Percentiles rank a stretch among this genome's conserved stretches.
Conservation (phyloP, 2,797 vertebrate genomes). For the Morus bassanus region DNA sequence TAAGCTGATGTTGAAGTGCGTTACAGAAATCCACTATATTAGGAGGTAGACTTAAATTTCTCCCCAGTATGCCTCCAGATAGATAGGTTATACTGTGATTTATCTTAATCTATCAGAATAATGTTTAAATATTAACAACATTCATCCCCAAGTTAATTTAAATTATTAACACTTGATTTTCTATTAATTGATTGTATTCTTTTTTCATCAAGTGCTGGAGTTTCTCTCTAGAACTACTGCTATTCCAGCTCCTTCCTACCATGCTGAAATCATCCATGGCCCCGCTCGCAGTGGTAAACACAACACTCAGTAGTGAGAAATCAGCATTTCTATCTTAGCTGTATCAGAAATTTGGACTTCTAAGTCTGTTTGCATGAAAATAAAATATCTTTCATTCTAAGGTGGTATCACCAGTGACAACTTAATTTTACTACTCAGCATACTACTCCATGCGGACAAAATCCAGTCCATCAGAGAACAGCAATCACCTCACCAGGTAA, state of each 20-base stretch:
- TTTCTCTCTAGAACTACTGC: not conserved
- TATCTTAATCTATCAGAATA: not conserved
- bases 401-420: not conserved
- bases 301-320: not conserved
- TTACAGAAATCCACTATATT: not conserved
- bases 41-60: not conserved
- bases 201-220: conserved; percentile 29
- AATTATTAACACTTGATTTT: conserved; percentile 46
- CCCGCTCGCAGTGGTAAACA: not conserved
- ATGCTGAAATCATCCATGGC: not conserved
- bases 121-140: conserved; percentile 27
- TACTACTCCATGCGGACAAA: not conserved
- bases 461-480: not conserved
- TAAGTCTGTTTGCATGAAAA: not conserved
- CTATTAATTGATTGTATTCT: conserved; percentile 43
- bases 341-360: not conserved
- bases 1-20: not conserved
- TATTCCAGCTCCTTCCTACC: not conserved
- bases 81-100: not conserved
- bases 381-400: not conserved
- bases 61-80: not conserved
- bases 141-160: not conserved
- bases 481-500: not conserved
- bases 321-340: not conserved
- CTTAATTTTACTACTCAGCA: not conserved